phyloP scores from a whole-genome alignment of 2,797 vertebrate species.

The Florisuga fusca region DNA sequence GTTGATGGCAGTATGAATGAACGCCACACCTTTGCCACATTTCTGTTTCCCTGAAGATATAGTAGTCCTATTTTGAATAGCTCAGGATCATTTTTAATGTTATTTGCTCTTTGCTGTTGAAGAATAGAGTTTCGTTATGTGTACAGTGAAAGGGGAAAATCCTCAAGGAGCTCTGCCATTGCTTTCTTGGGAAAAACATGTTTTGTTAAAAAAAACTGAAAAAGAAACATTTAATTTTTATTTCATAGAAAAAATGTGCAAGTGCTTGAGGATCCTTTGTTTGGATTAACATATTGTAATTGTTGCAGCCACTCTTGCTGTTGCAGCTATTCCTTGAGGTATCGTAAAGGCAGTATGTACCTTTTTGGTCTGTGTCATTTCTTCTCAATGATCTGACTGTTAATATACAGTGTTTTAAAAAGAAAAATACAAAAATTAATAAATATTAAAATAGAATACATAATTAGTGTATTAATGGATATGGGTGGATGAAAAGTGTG shows the following conservation, averaged over 20 bases:
- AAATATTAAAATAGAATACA: not conserved
- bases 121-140: not conserved
- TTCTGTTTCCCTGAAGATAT: not conserved
- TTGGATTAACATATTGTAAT: not conserved
- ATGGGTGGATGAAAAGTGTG: constrained; percentile 1
- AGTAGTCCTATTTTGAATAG: not conserved
- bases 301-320: not conserved
- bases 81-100: not conserved
- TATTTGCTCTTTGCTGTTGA: not conserved
- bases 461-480: constrained; percentile 22
- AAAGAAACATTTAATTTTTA: not conserved
- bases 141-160: not conserved
- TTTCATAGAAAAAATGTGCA: not conserved
- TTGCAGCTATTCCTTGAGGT: not conserved
- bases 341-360: not conserved
- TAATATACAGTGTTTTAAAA: not conserved
- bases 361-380: not conserved
- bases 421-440: not conserved
- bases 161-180: not conserved
- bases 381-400: not conserved
- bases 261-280: not conserved
- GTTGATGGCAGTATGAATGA: not conserved
- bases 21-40: not conserved
- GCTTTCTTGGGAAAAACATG: not conserved
- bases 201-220: not conserved